A percentile compares a stretch with the other conserved stretches of the same genome.
These are phyloP conservation scores for Cinclus mexicanus DNA, from an alignment of 2,113 vertebrate genomes.

Conservation along the genomic window DNA sequence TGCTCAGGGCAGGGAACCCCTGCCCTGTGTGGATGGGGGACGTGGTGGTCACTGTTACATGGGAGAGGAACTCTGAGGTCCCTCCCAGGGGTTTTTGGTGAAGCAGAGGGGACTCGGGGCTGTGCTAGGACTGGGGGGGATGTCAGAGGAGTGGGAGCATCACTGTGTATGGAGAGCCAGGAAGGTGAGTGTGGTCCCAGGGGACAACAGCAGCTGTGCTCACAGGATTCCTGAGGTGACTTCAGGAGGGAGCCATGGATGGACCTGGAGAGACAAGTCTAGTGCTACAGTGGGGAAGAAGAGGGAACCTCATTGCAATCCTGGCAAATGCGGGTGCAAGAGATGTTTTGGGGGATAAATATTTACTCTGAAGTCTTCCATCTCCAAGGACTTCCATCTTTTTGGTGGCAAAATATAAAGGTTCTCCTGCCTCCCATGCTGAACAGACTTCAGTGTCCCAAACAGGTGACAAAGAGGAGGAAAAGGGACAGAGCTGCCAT, in stretches of 20 bases:
- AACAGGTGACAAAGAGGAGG: not conserved
- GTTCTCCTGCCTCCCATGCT: not conserved
- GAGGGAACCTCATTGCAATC: not conserved
- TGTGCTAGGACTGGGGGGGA: not conserved
- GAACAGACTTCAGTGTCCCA: not conserved
- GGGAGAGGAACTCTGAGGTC: not conserved
- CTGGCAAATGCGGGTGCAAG: not conserved
- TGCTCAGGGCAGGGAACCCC: not conserved
- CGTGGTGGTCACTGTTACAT: accelerated
- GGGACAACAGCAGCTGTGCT: not conserved
- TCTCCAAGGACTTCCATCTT: not conserved
- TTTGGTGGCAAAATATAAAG: not conserved
- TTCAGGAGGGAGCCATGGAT: accelerated
- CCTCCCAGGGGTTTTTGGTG: not conserved
- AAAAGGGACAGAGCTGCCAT: not conserved
- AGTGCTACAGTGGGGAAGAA: not conserved
- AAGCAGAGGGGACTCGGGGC: accelerated
- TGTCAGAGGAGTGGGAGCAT: not conserved
- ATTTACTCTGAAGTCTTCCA: not conserved
- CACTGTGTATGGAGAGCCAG: too few species aligned
- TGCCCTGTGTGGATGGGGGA: not conserved
- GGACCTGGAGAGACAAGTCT: too few species aligned
- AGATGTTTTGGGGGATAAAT: not conserved
- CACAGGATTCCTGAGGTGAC: not conserved
- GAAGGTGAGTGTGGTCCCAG: not conserved